Evolutionary conservation across 2,113 vertebrate genomes (phyloP).

Genomic region (Pristiophorus japonicus): DNA sequence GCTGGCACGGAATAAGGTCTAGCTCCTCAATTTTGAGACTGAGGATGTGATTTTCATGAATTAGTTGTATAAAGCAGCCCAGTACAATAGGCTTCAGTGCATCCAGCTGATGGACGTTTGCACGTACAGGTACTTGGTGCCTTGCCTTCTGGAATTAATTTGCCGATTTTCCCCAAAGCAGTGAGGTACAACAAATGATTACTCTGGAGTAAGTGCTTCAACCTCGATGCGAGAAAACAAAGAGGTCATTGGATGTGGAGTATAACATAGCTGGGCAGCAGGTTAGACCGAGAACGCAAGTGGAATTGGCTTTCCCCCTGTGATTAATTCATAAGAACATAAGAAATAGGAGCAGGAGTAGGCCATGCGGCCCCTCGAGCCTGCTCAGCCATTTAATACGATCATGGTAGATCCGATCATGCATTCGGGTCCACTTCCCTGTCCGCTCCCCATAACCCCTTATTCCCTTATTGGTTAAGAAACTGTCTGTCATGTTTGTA

Average conservation of each 20-base stretch:
- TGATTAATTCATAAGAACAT: too few species aligned
- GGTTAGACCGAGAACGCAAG: neutral
- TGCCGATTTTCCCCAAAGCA: too few species aligned
- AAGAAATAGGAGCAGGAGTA: too few species aligned
- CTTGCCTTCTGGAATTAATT: neutral
- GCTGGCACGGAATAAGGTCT: neutral
- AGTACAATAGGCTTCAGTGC: neutral
- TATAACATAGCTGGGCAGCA: neutral
- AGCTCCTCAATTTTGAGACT: neutral
- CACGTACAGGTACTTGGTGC: neutral
- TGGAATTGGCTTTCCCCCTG: neutral
- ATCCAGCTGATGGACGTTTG: neutral
- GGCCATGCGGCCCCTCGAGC: too few species aligned
- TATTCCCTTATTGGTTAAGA: too few species aligned
- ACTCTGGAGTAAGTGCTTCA: neutral
- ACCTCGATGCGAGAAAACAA: neutral
- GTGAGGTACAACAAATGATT: too few species aligned
- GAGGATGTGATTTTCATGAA: neutral
- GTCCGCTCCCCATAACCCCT: too few species aligned
- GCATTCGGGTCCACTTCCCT: too few species aligned
- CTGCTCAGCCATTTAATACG: too few species aligned
- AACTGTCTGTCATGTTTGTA: too few species aligned
- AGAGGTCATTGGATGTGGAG: neutral
- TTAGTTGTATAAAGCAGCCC: neutral
- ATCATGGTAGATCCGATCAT: too few species aligned